phyloP scores from a whole-genome alignment of 2,888 invertebrate genomes.

The Linnaemya tessellans region DNA sequence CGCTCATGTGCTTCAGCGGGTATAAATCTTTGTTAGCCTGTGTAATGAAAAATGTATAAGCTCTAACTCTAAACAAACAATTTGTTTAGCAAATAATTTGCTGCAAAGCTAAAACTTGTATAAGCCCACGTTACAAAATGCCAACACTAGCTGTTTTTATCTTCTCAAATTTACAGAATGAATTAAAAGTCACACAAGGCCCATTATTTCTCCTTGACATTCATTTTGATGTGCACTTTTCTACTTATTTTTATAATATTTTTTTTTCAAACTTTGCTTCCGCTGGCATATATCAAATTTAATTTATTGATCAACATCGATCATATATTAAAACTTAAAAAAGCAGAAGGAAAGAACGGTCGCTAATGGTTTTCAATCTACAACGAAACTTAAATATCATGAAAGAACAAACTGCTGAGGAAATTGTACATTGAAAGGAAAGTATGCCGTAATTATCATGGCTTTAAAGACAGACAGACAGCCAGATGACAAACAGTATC shows the following conservation, averaged over 20 bases:
- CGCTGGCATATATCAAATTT: constrained; percentile 51
- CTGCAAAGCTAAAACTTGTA: background rate
- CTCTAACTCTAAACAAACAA: too few species aligned
- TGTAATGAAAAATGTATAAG: too few species aligned
- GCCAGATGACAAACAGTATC: constrained; percentile 27
- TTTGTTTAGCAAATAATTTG: background rate
- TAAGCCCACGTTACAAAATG: background rate
- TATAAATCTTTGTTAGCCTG: too few species aligned
- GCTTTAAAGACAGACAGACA: constrained; percentile 28
- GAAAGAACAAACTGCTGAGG: constrained; percentile 38
- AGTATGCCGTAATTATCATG: constrained; percentile 37
- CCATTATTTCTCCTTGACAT: constrained; percentile 72
- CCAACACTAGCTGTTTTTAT: background rate
- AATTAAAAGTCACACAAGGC: constrained; percentile 73
- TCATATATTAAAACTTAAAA: constrained; percentile 49
- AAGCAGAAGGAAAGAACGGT: background rate
- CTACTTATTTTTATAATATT: background rate
- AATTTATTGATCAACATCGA: constrained; percentile 63
- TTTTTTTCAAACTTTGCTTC: constrained; percentile 42
- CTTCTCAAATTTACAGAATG: background rate
- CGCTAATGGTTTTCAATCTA: constrained; percentile 14
- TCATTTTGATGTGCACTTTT: constrained; percentile 58
- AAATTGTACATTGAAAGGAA: constrained; percentile 35
- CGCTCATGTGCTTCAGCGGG: too few species aligned
- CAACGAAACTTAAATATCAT: background rate